These are phyloP conservation scores for Ivindomyrus marchei DNA, from an alignment of 2,113 vertebrate species.

Conservation along the genomic window DNA sequence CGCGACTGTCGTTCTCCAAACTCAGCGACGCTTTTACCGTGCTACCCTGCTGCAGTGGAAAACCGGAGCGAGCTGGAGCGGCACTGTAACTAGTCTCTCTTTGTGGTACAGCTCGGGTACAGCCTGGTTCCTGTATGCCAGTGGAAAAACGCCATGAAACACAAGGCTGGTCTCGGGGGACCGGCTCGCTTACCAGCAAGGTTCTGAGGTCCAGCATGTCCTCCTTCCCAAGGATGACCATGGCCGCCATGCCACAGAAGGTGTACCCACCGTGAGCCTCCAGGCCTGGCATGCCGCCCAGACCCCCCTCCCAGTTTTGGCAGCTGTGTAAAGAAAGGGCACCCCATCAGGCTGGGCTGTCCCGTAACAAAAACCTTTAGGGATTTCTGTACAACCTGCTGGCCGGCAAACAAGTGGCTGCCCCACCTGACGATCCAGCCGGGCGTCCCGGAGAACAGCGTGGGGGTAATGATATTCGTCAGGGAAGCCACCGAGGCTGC, in stretches of 20 bases:
- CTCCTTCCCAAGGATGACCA: constrained; percentile 87
- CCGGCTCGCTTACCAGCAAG: constrained; percentile 70
- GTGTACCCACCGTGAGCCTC: constrained; percentile 93
- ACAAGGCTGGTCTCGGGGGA: background rate
- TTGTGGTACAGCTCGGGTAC: background rate
- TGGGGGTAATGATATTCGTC: constrained; percentile 76
- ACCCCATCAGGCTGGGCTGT: too few relatives aligned
- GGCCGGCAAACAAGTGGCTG: background rate
- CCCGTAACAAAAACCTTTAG: background rate
- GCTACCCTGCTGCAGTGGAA: background rate
- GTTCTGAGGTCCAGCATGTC: constrained; percentile 81
- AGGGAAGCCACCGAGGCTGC: constrained; percentile 85
- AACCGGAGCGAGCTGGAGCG: background rate
- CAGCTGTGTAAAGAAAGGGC: constrained; percentile 59
- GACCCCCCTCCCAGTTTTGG: constrained; percentile 96
- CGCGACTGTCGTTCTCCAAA: background rate
- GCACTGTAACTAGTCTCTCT: background rate
- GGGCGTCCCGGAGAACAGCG: constrained; percentile 79
- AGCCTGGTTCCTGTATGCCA: background rate
- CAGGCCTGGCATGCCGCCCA: constrained; percentile 86
- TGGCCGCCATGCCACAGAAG: constrained; percentile 83
- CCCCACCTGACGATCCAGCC: constrained; percentile 87
- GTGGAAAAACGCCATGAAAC: background rate
- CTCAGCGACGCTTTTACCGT: too few relatives aligned
- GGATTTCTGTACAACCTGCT: background rate